Evolutionary conservation across 1,140 invertebrate genomes (phyloP).

Genomic region (Orchesella cincta): DNA sequence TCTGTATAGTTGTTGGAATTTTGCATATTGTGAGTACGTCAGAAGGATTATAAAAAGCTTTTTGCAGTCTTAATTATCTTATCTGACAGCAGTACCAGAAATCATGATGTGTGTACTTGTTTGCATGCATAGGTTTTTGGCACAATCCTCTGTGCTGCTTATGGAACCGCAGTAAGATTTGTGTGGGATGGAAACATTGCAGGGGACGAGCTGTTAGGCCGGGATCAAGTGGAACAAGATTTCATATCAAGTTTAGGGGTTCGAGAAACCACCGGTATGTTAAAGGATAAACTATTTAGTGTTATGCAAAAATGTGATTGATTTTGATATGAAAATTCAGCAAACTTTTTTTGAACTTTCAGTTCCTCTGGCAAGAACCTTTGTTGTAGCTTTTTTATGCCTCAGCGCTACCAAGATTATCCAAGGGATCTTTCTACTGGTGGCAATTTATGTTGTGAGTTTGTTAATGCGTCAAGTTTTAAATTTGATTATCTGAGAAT

Average conservation of each 20-base stretch:
- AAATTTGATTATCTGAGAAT: not conserved
- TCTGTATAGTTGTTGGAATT: not conserved
- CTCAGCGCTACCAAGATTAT: not conserved
- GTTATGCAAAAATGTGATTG: not conserved
- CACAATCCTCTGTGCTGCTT: conserved; percentile 1
- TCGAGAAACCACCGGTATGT: conserved; percentile 7
- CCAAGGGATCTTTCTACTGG: not conserved
- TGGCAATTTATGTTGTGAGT: conserved; percentile 1
- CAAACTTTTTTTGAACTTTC: not conserved
- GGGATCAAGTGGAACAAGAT: not conserved
- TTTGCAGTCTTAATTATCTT: no score
- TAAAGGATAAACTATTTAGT: not conserved
- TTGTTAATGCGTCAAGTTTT: not conserved
- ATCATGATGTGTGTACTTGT: not conserved
- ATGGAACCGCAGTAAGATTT: not conserved
- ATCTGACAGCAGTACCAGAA: not conserved
- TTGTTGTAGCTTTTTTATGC: not conserved
- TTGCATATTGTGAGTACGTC: not conserved
- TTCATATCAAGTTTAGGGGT: not conserved
- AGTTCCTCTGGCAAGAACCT: not conserved
- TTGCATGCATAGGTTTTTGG: not conserved
- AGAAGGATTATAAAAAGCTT: no score
- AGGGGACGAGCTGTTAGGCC: not conserved
- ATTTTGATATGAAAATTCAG: not conserved
- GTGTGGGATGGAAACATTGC: not conserved